phyloP scores from a whole-genome alignment of 2,888 invertebrate species.

The Andrena praecox region DNA sequence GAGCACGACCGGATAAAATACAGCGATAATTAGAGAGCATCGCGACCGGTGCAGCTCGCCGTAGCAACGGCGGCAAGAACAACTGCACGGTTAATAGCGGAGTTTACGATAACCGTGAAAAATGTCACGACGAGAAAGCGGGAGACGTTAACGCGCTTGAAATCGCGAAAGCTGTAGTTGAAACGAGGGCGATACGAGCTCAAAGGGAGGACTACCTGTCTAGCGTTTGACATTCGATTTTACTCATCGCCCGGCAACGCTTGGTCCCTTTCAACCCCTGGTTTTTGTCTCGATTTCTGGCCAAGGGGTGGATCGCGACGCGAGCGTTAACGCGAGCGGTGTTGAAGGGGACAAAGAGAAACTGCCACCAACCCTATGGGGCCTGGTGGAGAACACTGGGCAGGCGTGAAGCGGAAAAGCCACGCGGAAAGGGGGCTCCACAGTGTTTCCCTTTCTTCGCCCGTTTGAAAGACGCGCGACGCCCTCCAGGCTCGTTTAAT shows the following conservation, averaged over 20 bases:
- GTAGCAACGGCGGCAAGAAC: neutral
- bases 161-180: neutral
- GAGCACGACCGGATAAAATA: neutral
- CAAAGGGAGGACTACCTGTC: neutral
- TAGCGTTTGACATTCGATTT: neutral
- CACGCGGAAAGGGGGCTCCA: constrained; percentile 1
- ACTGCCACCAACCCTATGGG: constrained; percentile 22
- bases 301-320: constrained; percentile 26
- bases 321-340: constrained; percentile 42
- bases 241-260: neutral
- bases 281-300: constrained; percentile 13
- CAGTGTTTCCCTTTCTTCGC: constrained; percentile 6
- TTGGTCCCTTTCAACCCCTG: neutral
- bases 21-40: neutral
- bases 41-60: neutral
- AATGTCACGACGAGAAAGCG: neutral
- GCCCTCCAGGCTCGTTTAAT: constrained; percentile 45
- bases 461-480: constrained; percentile 9
- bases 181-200: neutral
- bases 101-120: neutral
- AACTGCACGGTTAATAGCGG: neutral
- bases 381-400: constrained; percentile 20
- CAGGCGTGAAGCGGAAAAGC: constrained; percentile 32
- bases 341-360: constrained; percentile 36
- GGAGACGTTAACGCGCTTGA: neutral